Evolutionary conservation across 2,113 vertebrate species (phyloP), one percentile per base, ranked within the genome.

Genomic region (Melierax canorus): DNA sequence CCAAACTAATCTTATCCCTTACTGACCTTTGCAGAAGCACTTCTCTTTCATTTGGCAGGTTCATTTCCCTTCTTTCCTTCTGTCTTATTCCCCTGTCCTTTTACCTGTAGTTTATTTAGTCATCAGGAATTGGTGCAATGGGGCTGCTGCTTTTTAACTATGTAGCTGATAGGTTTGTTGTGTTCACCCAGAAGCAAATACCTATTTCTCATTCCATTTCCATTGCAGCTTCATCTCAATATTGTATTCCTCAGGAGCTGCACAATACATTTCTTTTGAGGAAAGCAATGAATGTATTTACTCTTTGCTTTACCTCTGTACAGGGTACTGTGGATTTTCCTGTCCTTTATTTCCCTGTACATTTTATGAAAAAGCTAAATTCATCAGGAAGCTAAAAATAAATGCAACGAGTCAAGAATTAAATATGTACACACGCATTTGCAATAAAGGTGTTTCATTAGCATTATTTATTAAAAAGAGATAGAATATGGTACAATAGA

Each of bases 241-340:
- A 96, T 94, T 86, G 59, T 94, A 95, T 97, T 98, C 95, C 94
- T 97, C 92, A 91, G 97, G 97, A 98, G 91, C 94, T 77, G 79
- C 95, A 97, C 91, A 95, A 97, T 94, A 85, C 73, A 80, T 96
- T 95, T 92, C 81, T 92, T 96, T 93, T 97, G 93, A 95, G 93
- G 93, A 96, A 98, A 94, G 96, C 97, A 97, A 97, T 97, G 96
- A 97, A 97, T 97, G 86, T 94, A 88, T 98, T 97, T 98, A 96
- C 95, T 97, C 90, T 90, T 91, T 88, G 76, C 63, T 96, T 84
- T 96, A 88, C 82, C 73, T 58, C 77, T 87, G 55, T 87, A 79
- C 50, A 81, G 48, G 74, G 58, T 74, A 17, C 51, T 86, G 90
- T 85, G 80, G 36, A 56, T 89, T 97, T 97, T 93, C 60, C 80